These are phyloP conservation scores for Arvicanthis niloticus DNA, from an alignment of 2,113 vertebrate species.

Conservation along the genomic window DNA sequence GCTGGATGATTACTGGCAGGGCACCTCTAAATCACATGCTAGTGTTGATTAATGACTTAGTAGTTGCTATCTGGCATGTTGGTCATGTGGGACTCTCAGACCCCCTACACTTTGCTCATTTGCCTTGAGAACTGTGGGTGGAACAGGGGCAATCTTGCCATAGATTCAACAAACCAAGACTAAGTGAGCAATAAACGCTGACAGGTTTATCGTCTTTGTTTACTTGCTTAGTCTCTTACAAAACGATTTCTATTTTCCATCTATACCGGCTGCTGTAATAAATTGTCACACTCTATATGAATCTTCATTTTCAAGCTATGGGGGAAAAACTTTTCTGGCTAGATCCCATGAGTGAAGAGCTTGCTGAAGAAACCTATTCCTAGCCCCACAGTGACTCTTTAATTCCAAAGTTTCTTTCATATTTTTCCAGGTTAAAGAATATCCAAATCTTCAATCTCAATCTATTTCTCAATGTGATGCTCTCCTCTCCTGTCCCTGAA, in stretches of 20 bases:
- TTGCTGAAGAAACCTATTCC: background rate
- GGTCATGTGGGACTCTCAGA: background rate
- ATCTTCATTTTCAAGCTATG: background rate
- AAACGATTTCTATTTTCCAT: conserved; percentile 16
- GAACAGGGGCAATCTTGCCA: background rate
- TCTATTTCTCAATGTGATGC: background rate
- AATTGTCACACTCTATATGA: background rate
- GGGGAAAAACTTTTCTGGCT: background rate
- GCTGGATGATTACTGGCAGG: background rate
- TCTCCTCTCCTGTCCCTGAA: background rate
- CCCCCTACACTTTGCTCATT: background rate
- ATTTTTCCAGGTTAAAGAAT: conserved; percentile 1
- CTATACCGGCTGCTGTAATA: background rate
- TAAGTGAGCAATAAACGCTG: background rate
- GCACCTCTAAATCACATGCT: background rate
- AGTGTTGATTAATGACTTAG: background rate
- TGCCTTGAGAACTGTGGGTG: background rate
- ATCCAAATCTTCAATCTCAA: background rate
- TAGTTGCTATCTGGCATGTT: background rate
- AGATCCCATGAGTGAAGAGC: background rate
- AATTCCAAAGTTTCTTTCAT: background rate
- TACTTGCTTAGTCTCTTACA: background rate
- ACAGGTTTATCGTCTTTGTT: background rate
- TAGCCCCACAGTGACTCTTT: background rate
- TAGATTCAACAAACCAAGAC: background rate